Evolutionary conservation across 2,797 vertebrate genomes (phyloP), one percentile per base, ranked within the genome.

Genomic region (Falco berigora): DNA sequence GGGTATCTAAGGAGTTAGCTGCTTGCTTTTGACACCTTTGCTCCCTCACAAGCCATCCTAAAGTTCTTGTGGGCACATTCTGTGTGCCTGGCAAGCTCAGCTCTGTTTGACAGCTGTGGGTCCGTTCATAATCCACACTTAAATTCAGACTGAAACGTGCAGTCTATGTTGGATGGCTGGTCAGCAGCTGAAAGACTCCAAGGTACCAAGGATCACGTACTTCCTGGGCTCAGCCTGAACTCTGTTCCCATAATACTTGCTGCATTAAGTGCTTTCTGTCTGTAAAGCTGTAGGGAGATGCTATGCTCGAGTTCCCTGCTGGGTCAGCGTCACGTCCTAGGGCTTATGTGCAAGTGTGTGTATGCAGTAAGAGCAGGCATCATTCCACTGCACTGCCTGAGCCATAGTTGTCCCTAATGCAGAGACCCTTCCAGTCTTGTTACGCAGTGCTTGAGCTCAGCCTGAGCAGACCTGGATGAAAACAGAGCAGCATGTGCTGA

Each of bases 381-480:
- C 0, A 0, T 42, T 53, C 73, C 9, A 5, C 67, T 62, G 9
- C 0, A 0, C 63, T 89, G 62, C 72, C 53, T n/a, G 34, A n/a
- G 8, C 23, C 69, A 4, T 4, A 4, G 49, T 27, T 20, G n/a
- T 38, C 17, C 47, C 63, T 44, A 24, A 7, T 4, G 17, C 61
- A 84, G 75, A 61, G 69, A 63, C 40, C 49, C 30, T 61, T 32
- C 20, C 14, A 5, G 40, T 44, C 49, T 50, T 30, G 28, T 36
- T 61, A 8, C 8, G 14, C 28, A 28, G 76, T 13, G 0, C 49
- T 75, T 0, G 0, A 75, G 83, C 80, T 79, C 27, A 40, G 42
- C 66, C 59, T 64, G 36, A 67, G 69, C 58, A 67, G 36, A 5
- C 12, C 59, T 47, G 55, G 14, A 5, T 64, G 20, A 63, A 56